A percentile compares a stretch with the other conserved stretches of the same genome.
phyloP scores from a whole-genome alignment of 1,140 invertebrate genomes.

The Eciton burchellii region DNA sequence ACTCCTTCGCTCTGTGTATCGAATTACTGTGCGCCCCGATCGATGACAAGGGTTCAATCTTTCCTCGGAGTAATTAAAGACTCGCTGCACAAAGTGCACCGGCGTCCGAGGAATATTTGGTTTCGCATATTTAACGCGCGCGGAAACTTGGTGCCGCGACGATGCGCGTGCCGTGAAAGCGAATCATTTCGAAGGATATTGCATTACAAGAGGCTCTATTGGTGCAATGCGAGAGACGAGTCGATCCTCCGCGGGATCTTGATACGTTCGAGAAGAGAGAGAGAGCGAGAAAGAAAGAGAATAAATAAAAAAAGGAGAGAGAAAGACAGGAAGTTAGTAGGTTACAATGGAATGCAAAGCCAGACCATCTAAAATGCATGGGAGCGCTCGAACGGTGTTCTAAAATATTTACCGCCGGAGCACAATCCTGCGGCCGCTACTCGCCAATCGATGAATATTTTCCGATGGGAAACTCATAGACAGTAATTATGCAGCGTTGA shows the following conservation, averaged over 20 bases:
- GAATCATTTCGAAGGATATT: slow-evolving; percentile 60
- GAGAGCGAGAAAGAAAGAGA: neutral
- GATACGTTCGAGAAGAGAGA: slow-evolving; percentile 7
- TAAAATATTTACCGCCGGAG: slow-evolving; percentile 56
- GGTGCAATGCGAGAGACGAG: slow-evolving; percentile 40
- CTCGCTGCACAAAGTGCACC: slow-evolving; percentile 21
- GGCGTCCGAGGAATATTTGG: slow-evolving; percentile 32
- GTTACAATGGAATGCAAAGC: slow-evolving; percentile 34
- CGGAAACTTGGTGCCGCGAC: slow-evolving; percentile 26
- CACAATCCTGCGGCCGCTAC: slow-evolving; percentile 42
- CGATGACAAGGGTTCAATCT: slow-evolving; percentile 36
- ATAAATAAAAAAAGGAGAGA: neutral
- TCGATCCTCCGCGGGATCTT: slow-evolving; percentile 25
- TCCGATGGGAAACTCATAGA: slow-evolving; percentile 26
- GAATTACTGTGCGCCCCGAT: slow-evolving; percentile 39
- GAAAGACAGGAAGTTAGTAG: slow-evolving; percentile 20
- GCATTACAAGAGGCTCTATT: slow-evolving; percentile 51
- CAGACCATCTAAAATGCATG: slow-evolving; percentile 59
- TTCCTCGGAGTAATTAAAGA: slow-evolving; percentile 51
- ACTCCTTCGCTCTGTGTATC: slow-evolving; percentile 1
- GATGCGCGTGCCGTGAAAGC: slow-evolving; percentile 48
- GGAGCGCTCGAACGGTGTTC: slow-evolving; percentile 28
- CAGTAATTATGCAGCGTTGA: slow-evolving; percentile 52
- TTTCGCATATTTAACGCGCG: slow-evolving; percentile 53
- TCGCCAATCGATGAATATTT: slow-evolving; percentile 40